Evolutionary conservation across 2,797 vertebrate species (phyloP), one percentile per base, ranked within the genome.

Genomic region (Microctenopoma stevenorrisi): DNA sequence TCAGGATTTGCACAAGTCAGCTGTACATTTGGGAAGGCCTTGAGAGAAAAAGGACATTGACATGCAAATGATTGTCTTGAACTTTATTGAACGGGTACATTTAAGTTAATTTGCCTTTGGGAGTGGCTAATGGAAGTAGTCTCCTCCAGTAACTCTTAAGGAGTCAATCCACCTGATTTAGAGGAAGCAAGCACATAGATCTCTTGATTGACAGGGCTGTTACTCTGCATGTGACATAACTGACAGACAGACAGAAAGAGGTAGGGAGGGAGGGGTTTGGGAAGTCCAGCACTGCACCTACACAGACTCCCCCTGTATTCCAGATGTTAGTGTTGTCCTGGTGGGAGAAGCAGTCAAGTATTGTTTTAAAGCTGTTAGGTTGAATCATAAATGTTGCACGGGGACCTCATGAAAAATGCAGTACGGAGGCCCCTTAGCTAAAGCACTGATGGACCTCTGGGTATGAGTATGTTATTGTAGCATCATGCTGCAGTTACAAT

Each of bases 151-250:
- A 92, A 92, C 87, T 91, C 91, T 91, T 92, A 86, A 91, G 84
- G 85, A 93, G 91, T 93, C 93, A 93, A 92, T 94, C 90, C 86
- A 92, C 89, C 93, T 93, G 93, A 93, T 94, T 93, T 92, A 94
- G 86, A 91, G 92, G 92, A 89, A 89, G 88, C 81, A 43, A 78
- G 86, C 81, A 74, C 89, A 89, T 94, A 93, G 91, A 93, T 94
- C 89, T 89, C 79, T 81, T 88, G 90, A 92, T 91, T 91, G 93
- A 93, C 92, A 90, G 78, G 86, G 88, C 81, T 89, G 89, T 92
- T 92, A 91, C 85, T 88, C 85, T 89, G 79, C 37, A 60, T 80
- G 86, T 91, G 89, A 88, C 87, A 91, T 90, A 88, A 90, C 81
- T 78, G 91, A 85, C 74, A 2, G 71, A 82, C 74, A 55, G 73